A percentile compares a stretch with the other conserved stretches of the same genome.
Conservation (phyloP, 2,113 vertebrate genomes). For the Chitala chitala region DNA sequence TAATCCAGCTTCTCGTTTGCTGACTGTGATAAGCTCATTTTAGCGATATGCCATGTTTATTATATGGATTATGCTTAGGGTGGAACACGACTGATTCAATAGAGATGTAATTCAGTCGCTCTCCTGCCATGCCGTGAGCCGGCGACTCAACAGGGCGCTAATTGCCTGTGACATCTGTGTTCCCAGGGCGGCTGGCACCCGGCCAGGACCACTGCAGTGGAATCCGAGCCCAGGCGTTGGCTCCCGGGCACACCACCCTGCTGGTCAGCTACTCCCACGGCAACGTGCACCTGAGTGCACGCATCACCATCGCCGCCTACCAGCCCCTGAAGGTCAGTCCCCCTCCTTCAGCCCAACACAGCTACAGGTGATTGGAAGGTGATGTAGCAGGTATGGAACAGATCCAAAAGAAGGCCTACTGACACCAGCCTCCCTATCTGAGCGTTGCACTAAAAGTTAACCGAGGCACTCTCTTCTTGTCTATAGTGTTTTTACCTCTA, state of each 20-base stretch:
- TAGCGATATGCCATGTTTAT: not conserved
- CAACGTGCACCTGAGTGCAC: constrained; percentile 72
- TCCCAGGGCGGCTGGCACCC: constrained; percentile 69
- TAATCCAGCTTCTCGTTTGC: not conserved
- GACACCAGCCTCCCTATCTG: not conserved
- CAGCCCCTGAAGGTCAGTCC: constrained; percentile 76
- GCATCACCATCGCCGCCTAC: constrained; percentile 80
- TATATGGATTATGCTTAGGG: not conserved
- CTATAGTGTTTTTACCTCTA: too few species aligned
- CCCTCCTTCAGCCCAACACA: not conserved
- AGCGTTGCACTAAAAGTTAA: too few species aligned
- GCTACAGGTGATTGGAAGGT: not conserved
- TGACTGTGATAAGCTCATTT: not conserved
- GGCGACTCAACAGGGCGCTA: not conserved
- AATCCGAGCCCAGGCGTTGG: constrained; percentile 69
- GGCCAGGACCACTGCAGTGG: constrained; percentile 74
- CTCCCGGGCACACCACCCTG: constrained; percentile 69
- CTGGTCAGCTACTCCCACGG: constrained; percentile 77
- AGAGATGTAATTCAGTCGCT: not conserved
- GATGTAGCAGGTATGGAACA: too few species aligned
- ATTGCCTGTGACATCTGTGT: constrained; percentile 11
- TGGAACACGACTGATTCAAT: not conserved
- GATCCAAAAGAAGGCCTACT: too few species aligned
- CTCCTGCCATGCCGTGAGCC: not conserved
- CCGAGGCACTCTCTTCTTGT: too few species aligned